phyloP scores from a whole-genome alignment of 2,797 vertebrate species.

The Galagoides demidoff region DNA sequence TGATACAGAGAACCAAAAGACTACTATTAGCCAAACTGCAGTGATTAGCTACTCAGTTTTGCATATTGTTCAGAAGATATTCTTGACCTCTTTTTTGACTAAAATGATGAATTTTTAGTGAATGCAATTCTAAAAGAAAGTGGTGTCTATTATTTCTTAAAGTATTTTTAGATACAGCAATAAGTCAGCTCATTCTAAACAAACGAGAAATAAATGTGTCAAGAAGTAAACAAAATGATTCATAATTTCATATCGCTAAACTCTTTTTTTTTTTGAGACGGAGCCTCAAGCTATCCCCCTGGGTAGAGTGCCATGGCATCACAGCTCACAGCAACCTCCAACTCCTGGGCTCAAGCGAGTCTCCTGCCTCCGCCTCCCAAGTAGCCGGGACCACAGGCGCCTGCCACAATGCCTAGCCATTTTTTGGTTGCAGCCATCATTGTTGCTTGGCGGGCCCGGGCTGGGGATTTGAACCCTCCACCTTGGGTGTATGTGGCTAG shows the following conservation, averaged over 20 bases:
- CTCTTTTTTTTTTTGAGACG: too few relatives aligned
- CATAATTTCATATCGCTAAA: not conserved
- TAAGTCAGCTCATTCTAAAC: conserved; percentile 15
- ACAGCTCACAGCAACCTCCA: too few relatives aligned
- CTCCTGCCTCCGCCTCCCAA: too few relatives aligned
- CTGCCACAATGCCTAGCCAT: too few relatives aligned
- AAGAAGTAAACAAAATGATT: conserved; percentile 17
- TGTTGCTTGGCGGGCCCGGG: too few relatives aligned
- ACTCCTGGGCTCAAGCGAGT: too few relatives aligned
- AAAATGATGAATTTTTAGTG: not conserved
- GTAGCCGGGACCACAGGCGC: too few relatives aligned
- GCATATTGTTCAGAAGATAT: not conserved
- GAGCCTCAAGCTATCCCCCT: too few relatives aligned
- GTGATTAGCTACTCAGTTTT: not conserved
- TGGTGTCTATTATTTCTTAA: not conserved
- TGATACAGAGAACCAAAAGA: not conserved
- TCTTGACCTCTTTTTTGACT: not conserved
- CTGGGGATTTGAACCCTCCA: too few relatives aligned
- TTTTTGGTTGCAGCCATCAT: too few relatives aligned
- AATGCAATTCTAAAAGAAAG: not conserved
- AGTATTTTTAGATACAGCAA: not conserved
- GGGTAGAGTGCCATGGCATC: too few relatives aligned
- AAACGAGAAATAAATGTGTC: not conserved
- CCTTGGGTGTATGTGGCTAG: too few relatives aligned
- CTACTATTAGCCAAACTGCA: not conserved